Base-by-base conservation (phyloP, 1,140 invertebrate genomes). In the Lethrus apterus region DNA sequence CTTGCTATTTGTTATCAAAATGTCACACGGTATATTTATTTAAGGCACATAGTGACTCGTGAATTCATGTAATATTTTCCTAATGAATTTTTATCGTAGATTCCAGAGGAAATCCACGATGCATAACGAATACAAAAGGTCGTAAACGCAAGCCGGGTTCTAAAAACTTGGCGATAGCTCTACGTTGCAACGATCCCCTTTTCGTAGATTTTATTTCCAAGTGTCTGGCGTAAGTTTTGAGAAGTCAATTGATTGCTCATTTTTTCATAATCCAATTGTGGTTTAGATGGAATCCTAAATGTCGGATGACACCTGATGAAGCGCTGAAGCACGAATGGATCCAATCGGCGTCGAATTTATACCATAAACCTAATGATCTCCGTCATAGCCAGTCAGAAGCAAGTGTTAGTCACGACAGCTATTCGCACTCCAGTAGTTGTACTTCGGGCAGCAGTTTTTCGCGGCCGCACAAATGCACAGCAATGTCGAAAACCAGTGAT, bases 161-260 rank as follows among this genome's bases (percentile, higher is more conserved):
- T 46, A 89, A 92, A 60, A 81, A 79, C 36, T 69, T 93, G 13
- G 70, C 82, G 2, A 73, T 79, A 44, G 85, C 83, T 14, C 73
- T 91, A 9, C 78, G 87, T 51, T 89, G 89, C 59, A 86, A 85
- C 61, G 93, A 98, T 69, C 77, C 83, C 11, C 72, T 89, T 15
- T 98, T 98, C 73, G 81, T 95, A 20, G 87, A 97, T 69, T 97
- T 98, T 68, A 80, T 98, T 60, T 83, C 84, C 47, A 78, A 83
- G 63, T 97, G 93, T 68, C 75, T 98, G 46, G 89, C 94, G 85
- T 88, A 68, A 85, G 83, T 81, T 57, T 38, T 36, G 13, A 13
- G 13, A 3, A 2, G 14, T 9, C 3, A n/a, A 8, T 17, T 35
- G 23, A 23, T 2, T 14, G n/a, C 4, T 20, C 38, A 24, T 35